A percentile compares a stretch with the other conserved stretches of the same genome.
These are phyloP conservation scores for Megaleporinus macrocephalus DNA, from an alignment of 2,113 vertebrate genomes.

Conservation along the genomic window DNA sequence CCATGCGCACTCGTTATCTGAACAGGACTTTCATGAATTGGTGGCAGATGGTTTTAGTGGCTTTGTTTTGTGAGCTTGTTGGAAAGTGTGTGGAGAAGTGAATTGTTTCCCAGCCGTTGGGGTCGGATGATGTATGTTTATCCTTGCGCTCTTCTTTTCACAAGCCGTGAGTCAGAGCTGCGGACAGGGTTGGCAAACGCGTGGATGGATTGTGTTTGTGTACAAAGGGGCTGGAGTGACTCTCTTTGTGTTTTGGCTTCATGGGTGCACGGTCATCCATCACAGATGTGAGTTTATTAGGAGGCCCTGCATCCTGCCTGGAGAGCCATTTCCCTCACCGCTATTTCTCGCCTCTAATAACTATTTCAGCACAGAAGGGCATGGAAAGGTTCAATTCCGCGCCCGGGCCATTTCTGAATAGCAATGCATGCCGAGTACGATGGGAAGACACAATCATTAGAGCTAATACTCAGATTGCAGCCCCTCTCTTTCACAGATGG, in stretches of 20 bases:
- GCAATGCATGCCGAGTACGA: conserved; percentile 9
- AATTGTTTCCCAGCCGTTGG: background rate
- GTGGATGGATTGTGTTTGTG: conserved; percentile 53
- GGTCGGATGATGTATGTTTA: conserved; percentile 7
- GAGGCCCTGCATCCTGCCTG: conserved; percentile 29
- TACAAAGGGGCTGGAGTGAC: conserved; percentile 31
- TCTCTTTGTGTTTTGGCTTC: conserved; percentile 43
- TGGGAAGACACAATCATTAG: conserved; percentile 25
- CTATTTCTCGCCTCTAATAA: conserved; percentile 50
- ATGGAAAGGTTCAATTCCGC: conserved; percentile 19
- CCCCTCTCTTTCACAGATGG: conserved; percentile 4
- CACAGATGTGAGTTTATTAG: conserved; percentile 42
- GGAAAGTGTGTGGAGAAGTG: conserved; percentile 4
- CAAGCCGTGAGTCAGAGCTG: conserved; percentile 15
- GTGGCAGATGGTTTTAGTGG: background rate
- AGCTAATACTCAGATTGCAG: conserved; percentile 15
- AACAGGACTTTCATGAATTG: background rate
- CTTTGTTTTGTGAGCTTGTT: background rate
- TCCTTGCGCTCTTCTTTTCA: background rate
- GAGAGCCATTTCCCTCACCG: conserved; percentile 30
- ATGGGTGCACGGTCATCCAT: conserved; percentile 44
- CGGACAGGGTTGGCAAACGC: conserved; percentile 26
- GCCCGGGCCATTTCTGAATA: conserved; percentile 22
- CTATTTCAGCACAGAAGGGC: conserved; percentile 40
- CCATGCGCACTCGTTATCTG: background rate